Evolutionary conservation across 1,140 invertebrate genomes (phyloP).

Genomic region (Dreissena rostriformis): DNA sequence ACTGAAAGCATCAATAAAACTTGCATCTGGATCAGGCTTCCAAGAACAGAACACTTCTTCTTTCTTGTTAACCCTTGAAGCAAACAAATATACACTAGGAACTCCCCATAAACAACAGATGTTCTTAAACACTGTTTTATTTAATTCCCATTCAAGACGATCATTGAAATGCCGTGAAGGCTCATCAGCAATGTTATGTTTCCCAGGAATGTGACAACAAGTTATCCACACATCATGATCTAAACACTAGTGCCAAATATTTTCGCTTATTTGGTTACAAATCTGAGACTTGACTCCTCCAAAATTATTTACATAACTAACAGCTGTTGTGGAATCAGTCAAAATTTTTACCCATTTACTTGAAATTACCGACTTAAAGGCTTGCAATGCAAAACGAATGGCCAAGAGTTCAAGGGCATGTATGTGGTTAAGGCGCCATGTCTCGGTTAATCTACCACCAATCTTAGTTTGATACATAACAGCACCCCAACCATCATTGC

Average conservation of each 20-base stretch:
- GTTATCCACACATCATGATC: slow-evolving; percentile 25
- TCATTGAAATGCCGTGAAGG: slow-evolving; percentile 22
- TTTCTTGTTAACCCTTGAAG: slow-evolving; percentile 41
- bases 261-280: neutral
- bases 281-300: slow-evolving; percentile 38
- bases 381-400: slow-evolving; percentile 26
- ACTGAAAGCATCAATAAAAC: slow-evolving; percentile 46
- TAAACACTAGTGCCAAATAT: slow-evolving; percentile 30
- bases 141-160: slow-evolving; percentile 23
- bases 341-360: slow-evolving; percentile 39
- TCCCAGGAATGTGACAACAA: slow-evolving; percentile 17
- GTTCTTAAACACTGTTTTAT: slow-evolving; percentile 16
- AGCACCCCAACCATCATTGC: slow-evolving; percentile 34
- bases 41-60: slow-evolving; percentile 16
- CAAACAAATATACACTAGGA: slow-evolving; percentile 47
- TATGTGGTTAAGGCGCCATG: slow-evolving; percentile 30
- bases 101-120: slow-evolving; percentile 28
- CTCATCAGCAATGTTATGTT: slow-evolving; percentile 17
- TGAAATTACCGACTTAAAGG: neutral
- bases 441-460: slow-evolving; percentile 33
- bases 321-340: slow-evolving; percentile 27
- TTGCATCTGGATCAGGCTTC: slow-evolving; percentile 32
- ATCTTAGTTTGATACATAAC: slow-evolving; percentile 6
- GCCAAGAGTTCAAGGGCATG: slow-evolving; percentile 45
- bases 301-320: slow-evolving; percentile 44